A percentile compares a stretch with the other conserved stretches of the same genome.
phyloP scores from a whole-genome alignment of 2,113 vertebrate genomes.

The Rhea americana region DNA sequence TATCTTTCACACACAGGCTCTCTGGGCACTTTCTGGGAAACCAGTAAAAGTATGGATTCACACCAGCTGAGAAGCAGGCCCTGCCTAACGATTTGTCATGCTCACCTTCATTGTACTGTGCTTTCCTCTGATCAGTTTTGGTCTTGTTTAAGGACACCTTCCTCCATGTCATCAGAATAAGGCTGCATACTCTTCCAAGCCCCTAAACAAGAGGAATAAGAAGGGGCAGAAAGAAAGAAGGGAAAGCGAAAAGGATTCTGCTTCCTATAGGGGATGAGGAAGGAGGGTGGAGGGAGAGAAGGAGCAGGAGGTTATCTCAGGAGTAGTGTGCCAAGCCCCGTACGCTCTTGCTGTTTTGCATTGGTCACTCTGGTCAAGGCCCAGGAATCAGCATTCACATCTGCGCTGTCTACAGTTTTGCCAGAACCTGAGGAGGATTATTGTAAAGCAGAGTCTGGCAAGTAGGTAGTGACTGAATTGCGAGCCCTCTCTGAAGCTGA shows the following conservation, averaged over 20 bases:
- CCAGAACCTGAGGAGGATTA: not conserved
- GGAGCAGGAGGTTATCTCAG: not conserved
- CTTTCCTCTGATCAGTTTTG: not conserved
- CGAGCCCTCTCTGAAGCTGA: not conserved
- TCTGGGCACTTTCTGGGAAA: constrained; percentile 2
- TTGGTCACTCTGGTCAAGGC: not conserved
- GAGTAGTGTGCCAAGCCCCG: fast-evolving
- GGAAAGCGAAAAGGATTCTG: not conserved
- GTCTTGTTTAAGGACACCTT: not conserved
- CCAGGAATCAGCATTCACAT: not conserved
- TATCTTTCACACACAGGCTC: constrained; percentile 16
- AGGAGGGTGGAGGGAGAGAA: not conserved
- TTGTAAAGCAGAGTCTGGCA: not conserved
- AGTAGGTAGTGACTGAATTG: not conserved
- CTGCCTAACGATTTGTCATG: not conserved
- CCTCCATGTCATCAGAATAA: not conserved
- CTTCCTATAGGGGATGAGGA: not conserved
- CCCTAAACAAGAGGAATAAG: not conserved
- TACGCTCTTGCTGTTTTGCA: not conserved
- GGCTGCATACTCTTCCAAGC: not conserved
- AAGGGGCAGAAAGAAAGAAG: not conserved
- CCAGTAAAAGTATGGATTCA: not conserved
- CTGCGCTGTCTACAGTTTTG: not conserved
- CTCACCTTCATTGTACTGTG: not conserved
- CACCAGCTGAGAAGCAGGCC: not conserved